These are phyloP conservation scores for Aradus depressus DNA, from an alignment of 2,888 invertebrate species.

Conservation along the genomic window DNA sequence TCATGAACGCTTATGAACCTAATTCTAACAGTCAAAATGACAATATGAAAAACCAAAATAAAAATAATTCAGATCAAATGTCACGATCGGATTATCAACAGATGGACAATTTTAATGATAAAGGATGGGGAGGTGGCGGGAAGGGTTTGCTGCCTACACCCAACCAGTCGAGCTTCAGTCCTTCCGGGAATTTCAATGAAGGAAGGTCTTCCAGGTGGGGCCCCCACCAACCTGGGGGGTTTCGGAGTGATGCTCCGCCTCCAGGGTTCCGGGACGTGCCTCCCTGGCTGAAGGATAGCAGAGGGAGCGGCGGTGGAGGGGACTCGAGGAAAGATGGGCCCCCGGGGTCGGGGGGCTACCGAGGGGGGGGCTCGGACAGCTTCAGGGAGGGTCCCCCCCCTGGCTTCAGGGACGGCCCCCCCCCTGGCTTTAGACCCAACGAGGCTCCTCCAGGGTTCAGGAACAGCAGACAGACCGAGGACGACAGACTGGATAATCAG, in stretches of 20 bases:
- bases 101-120: conserved; percentile 1
- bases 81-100: too few relatives aligned
- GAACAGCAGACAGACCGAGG: too few relatives aligned
- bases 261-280: conserved; percentile 2
- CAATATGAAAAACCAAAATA: neutral
- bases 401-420: conserved; percentile 14
- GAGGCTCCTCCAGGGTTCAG: conserved; percentile 10
- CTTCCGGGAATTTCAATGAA: conserved; percentile 3
- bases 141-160: conserved; percentile 16
- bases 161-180: neutral
- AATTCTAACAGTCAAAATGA: neutral
- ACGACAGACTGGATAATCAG: too few relatives aligned
- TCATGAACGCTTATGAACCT: neutral
- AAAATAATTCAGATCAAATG: neutral
- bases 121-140: too few relatives aligned
- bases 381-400: conserved; percentile 13
- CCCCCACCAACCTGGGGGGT: conserved; percentile 1
- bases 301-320: neutral
- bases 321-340: conserved; percentile 1
- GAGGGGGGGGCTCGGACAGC: neutral
- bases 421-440: conserved; percentile 8
- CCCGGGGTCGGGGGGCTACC: conserved; percentile 5
- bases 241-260: neutral
- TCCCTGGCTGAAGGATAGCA: neutral
- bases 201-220: conserved; percentile 1